phyloP scores from a whole-genome alignment of 2,113 vertebrate species.

The Eulacestoma nigropectus region DNA sequence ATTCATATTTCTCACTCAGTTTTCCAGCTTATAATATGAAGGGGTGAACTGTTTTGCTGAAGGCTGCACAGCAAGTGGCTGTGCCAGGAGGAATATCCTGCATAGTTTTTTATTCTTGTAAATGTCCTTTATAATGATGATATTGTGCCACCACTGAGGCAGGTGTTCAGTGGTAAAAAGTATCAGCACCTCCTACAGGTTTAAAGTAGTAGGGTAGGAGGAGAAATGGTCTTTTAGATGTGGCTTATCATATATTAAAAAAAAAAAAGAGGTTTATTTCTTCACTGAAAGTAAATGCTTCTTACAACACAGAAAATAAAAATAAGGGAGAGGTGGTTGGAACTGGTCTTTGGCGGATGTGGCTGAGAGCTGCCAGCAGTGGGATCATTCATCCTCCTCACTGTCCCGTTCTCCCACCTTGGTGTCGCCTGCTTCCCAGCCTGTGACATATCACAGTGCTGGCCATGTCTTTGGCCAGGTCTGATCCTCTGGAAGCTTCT shows the following conservation, averaged over 20 bases:
- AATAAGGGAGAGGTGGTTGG: background rate
- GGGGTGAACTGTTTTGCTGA: background rate
- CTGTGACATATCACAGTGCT: background rate
- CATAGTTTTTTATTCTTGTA: rapidly evolving
- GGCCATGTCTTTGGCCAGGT: background rate
- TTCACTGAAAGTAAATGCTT: background rate
- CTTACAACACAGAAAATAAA: background rate
- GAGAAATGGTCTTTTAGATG: background rate
- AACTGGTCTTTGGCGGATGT: background rate
- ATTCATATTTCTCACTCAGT: background rate
- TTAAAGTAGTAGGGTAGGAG: background rate
- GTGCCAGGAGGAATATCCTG: background rate
- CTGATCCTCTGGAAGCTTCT: background rate
- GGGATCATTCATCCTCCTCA: background rate
- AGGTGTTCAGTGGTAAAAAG: background rate
- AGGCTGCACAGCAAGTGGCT: background rate
- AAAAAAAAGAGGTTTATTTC: background rate
- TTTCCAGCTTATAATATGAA: background rate
- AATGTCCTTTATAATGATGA: background rate
- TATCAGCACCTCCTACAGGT: background rate
- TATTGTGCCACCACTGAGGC: background rate
- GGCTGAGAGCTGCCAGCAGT: background rate
- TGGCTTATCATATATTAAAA: background rate
- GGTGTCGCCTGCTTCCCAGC: background rate
- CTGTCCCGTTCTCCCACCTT: background rate